Percentiles rank a stretch among this genome's conserved stretches.
phyloP scores from a whole-genome alignment of 2,888 invertebrate species.

The Omphaloscelis lunosa region DNA sequence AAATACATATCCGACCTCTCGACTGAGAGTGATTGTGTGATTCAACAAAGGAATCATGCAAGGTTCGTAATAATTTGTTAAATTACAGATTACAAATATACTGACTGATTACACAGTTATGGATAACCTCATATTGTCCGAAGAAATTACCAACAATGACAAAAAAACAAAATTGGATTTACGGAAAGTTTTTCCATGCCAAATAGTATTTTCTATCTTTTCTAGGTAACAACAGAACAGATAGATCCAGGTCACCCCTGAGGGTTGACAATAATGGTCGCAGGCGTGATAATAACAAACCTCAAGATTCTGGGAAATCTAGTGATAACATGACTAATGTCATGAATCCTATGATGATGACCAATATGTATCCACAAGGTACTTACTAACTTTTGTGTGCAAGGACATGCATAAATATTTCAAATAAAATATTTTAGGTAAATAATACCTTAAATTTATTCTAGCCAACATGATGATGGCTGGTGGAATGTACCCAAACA shows the following conservation, averaged over 20 bases:
- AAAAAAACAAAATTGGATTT: neutral
- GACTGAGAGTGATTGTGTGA: conserved; percentile 5
- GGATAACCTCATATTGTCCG: neutral
- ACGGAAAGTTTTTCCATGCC: too few relatives aligned
- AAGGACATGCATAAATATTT: neutral
- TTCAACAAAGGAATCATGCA: conserved; percentile 39
- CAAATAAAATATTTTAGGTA: neutral
- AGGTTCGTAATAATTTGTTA: conserved; percentile 29
- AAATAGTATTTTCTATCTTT: neutral
- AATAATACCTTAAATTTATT: conserved; percentile 19
- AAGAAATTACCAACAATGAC: neutral
- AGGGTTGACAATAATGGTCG: conserved; percentile 72
- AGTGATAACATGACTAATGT: conserved; percentile 69
- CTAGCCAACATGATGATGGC: conserved; percentile 86
- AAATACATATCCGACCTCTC: neutral
- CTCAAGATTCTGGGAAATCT: conserved; percentile 71
- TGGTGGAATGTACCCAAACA: conserved; percentile 80
- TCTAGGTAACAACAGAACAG: conserved; percentile 68
- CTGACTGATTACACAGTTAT: neutral
- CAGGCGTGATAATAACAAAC: conserved; percentile 76
- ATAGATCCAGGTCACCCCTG: conserved; percentile 83
- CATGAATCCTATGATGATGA: conserved; percentile 86
- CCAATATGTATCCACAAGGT: conserved; percentile 86
- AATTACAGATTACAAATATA: neutral
- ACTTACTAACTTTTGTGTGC: conserved; percentile 31